Evolutionary conservation across 2,888 invertebrate genomes (phyloP).

Genomic region (Cosmia trapezina): DNA sequence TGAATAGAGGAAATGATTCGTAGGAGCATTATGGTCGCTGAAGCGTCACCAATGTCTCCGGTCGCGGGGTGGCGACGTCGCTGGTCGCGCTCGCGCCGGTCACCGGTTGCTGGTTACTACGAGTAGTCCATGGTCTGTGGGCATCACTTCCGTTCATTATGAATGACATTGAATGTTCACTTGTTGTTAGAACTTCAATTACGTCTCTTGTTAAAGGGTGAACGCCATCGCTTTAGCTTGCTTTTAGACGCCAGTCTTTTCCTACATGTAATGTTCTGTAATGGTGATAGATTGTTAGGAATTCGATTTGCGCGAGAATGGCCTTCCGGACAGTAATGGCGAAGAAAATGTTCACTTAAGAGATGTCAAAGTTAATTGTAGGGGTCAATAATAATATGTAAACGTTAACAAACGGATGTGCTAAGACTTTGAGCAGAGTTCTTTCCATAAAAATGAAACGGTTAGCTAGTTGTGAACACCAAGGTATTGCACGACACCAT

Average conservation of each 20-base stretch:
- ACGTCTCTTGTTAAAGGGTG: neutral
- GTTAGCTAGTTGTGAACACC: neutral
- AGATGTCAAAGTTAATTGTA: neutral
- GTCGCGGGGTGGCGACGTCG: constrained; percentile 16
- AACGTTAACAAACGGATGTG: neutral
- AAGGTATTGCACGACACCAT: neutral
- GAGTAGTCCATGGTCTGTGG: constrained; percentile 27
- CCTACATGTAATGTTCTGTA: neutral
- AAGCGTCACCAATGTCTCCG: constrained; percentile 42
- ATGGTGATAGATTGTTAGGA: neutral
- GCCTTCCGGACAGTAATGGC: too few species aligned
- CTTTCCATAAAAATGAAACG: neutral
- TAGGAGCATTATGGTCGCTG: constrained; percentile 37
- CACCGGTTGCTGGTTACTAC: constrained; percentile 15
- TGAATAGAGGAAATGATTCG: constrained; percentile 48
- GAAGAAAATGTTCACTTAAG: neutral
- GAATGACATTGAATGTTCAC: constrained; percentile 29
- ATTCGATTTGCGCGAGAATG: too few species aligned
- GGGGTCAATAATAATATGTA: neutral
- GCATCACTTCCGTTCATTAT: constrained; percentile 50
- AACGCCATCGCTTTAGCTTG: neutral
- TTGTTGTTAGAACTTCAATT: constrained; percentile 6
- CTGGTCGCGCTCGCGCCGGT: constrained; percentile 1
- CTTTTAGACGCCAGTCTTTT: neutral
- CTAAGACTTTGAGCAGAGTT: neutral